Base-by-base conservation (phyloP, 1,140 invertebrate genomes). In the Lasioglossum baleicum region DNA sequence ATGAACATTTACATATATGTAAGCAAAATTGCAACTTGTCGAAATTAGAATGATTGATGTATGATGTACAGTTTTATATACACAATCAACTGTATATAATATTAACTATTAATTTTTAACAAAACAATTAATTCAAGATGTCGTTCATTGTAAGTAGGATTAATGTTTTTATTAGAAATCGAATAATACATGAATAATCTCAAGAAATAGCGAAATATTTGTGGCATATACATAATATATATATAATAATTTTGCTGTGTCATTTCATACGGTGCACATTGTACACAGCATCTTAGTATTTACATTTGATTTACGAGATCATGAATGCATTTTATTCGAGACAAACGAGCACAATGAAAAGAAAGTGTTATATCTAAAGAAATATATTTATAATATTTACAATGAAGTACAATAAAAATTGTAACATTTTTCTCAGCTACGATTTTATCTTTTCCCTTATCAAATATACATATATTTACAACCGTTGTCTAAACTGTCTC, bases 361-460 rank as follows among this genome's bases (percentile, higher is more conserved):
- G 15, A 40, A 17, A 51, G 44, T 56, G 48, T 73, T 8, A 8
- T 78, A 81, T 72, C 26, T 53, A 80, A 76, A 82, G 64, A 84
- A 79, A 80, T 85, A 78, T 78, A 82, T 85, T 81, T 85, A 78
- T 60, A 68, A 60, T 81, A 82, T 78, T 83, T 77, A 76, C 64
- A 73, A 75, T 76, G 48, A 58, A 81, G 20, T 77, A 74, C 11
- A 85, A 82, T 82, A 11, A 85, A 78, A 82, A 56, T n/a, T 68
- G 13, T 74, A 53, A 71, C 58, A 35, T 71, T 76, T 72, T 78
- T 17, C 48, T 48, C 3, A 72, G 48, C 13, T 44, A 56, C n/a
- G 20, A 44, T 15, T 53, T 13, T 8, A 42, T 63, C 20, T 53
- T n/a, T 64, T 53, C 20, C 35, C n/a, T 17, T 20, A 10, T 13